Base-by-base conservation (phyloP, 2,797 vertebrate species). In the Vireo griseus region DNA sequence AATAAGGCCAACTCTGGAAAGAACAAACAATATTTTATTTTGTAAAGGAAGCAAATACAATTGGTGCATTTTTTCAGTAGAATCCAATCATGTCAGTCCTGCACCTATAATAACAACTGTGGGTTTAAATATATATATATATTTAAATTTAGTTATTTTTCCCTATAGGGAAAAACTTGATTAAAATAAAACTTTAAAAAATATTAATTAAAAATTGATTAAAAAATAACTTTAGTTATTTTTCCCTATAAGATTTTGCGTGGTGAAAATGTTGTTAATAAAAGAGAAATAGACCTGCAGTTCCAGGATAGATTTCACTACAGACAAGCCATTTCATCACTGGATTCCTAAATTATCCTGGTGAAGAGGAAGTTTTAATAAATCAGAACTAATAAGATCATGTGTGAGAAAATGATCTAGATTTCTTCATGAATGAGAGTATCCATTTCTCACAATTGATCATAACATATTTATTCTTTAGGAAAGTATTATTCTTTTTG, bases 11-110 rank as follows among this genome's bases (percentile, higher is more conserved):
- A 6, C 8, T 82, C 50, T 76, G 65, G 63, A 71, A 92, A 79
- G 28, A 74, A 35, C 24, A 87, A 82, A 63, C 15, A 81, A 22
- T 48, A 84, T 88, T 90, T 65, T 92, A 44, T 90, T 92, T 65
- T 76, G 18, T 47, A 65, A 77, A 69, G 83, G 81, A 95, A 95
- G 8, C 3, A 84, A 88, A 87, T 54, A 66, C 14, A 44, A 47
- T 42, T 47, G 33, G 16, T 86, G 17, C 1, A 6, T 52, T 79
- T 85, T 87, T 90, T 48, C 31, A 21, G 22, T 55, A 44, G 69
- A 73, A 44, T 10, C 20, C 2, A 73, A 35, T 3, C 12, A 31
- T 50, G 9, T 47, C 25, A 55, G 16, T 80, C 10, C 4, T 33
- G 42, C 20, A 76, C 5, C 31, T 86, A 24, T 39, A 13, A 59